Evolutionary conservation across 2,888 invertebrate genomes (phyloP).

Genomic region (Schrankia costaestrigalis): DNA sequence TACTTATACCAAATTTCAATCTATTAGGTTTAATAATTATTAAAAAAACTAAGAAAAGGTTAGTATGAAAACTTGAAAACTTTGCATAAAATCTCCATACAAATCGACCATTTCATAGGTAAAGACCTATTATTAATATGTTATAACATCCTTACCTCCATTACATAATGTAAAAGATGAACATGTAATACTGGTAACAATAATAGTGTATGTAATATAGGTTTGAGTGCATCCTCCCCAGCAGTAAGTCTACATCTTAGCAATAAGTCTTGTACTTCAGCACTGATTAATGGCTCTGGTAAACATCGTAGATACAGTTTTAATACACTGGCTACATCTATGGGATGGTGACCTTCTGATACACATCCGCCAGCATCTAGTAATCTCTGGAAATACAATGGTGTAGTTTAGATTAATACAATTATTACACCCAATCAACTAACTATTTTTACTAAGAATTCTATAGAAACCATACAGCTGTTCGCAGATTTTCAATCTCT

Average conservation of each 20-base stretch:
- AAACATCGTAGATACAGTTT: conserved; percentile 92
- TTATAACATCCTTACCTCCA: conserved; percentile 80
- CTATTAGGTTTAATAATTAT: too few species aligned
- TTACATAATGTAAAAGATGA: conserved; percentile 89
- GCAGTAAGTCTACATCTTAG: conserved; percentile 83
- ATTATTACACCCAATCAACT: too few species aligned
- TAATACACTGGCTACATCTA: conserved; percentile 92
- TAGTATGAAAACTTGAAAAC: too few species aligned
- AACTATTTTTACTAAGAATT: too few species aligned
- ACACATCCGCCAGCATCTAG: conserved; percentile 87
- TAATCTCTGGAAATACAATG: conserved; percentile 67
- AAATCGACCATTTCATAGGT: too few species aligned
- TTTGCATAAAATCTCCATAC: too few species aligned
- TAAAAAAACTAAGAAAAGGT: too few species aligned
- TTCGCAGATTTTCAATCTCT: too few species aligned
- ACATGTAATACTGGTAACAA: conserved; percentile 89
- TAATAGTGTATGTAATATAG: conserved; percentile 85
- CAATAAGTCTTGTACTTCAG: conserved; percentile 89
- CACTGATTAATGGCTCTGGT: conserved; percentile 89
- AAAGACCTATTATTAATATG: background rate
- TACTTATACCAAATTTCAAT: too few species aligned
- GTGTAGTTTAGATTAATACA: too few species aligned
- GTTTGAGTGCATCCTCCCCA: conserved; percentile 81
- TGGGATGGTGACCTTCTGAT: conserved; percentile 86
- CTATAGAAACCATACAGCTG: too few species aligned